Evolutionary conservation across 1,140 invertebrate genomes (phyloP), one percentile per base, ranked within the genome.

Genomic region (Trachymyrmex septentrionalis): DNA sequence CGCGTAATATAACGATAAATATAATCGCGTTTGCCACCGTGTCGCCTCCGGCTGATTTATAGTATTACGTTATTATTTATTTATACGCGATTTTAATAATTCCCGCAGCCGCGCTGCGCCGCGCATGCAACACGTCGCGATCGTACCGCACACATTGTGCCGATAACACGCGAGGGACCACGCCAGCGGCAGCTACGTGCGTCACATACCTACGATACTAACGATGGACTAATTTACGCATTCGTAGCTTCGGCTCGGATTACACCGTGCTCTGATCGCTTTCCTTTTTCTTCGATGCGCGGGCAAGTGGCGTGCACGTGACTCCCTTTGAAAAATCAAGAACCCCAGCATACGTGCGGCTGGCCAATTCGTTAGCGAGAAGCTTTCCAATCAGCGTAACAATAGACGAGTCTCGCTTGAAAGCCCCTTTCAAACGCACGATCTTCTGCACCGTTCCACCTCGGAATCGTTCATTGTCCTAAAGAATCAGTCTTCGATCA

Each of bases 1-100:
- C 80, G 80, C 67, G 69, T 75, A 73, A 84, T 84, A 84, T 84
- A 75, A 84, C 72, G 80, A 84, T 84, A 84, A 84, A 73, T 84
- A 73, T 84, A 84, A 84, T 84, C 80, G 80, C 67, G 38, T 61
- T 38, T 38, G 78, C 24, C 67, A 19, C 16, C 24, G 67, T 30
- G 80, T 82, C 66, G 66, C 53, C 53, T 57, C 24, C 12, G 24
- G 69, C 44, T 84, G 55, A 84, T 84, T 84, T 84, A 75, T 84
- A 73, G 80, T 75, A 84, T 84, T 75, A 75, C 69, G 44, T 84
- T 84, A 84, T 84, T 72, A 84, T 73, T 84, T 84, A 84, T 84
- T 84, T 75, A 61, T 61, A 50, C n/a, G 30, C 38, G 69, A 75
- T 84, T 84, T 84, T 84, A 84, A 84, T 84, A 75, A 84, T 84